These are phyloP conservation scores for Lepidothrix coronata DNA, from an alignment of 2,113 vertebrate genomes.

Conservation along the genomic window DNA sequence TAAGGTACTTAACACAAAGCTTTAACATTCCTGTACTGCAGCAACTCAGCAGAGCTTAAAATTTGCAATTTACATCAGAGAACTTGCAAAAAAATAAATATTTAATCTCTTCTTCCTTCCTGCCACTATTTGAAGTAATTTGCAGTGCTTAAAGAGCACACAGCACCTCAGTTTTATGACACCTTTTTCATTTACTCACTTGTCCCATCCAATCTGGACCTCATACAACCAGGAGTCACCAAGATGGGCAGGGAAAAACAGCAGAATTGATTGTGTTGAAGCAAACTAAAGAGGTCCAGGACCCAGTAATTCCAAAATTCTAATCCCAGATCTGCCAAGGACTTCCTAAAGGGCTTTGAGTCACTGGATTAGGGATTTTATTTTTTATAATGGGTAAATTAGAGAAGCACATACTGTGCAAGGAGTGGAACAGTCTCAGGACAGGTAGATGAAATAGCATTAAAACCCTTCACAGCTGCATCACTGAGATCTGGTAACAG, in stretches of 20 bases:
- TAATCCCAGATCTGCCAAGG: background rate
- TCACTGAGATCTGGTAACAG: background rate
- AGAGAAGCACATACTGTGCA: background rate
- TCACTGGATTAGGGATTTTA: background rate
- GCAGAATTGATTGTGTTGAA: background rate
- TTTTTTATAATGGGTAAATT: background rate
- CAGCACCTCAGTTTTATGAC: background rate
- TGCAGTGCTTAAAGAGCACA: background rate
- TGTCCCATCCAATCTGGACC: background rate
- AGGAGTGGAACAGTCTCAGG: background rate
- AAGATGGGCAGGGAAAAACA: background rate
- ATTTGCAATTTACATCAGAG: background rate
- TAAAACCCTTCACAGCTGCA: background rate
- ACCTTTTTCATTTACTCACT: background rate
- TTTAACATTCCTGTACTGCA: background rate
- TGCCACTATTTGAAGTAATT: background rate
- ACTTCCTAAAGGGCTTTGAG: background rate
- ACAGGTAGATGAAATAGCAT: background rate
- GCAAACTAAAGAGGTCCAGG: background rate
- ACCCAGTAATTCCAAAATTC: background rate
- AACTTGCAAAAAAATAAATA: too few species aligned
- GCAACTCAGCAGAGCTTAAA: background rate
- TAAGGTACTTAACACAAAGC: background rate
- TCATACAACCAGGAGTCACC: background rate
- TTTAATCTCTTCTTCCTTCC: background rate